phyloP scores from a whole-genome alignment of 2,113 vertebrate species.

The Oreotrochilus melanogaster region DNA sequence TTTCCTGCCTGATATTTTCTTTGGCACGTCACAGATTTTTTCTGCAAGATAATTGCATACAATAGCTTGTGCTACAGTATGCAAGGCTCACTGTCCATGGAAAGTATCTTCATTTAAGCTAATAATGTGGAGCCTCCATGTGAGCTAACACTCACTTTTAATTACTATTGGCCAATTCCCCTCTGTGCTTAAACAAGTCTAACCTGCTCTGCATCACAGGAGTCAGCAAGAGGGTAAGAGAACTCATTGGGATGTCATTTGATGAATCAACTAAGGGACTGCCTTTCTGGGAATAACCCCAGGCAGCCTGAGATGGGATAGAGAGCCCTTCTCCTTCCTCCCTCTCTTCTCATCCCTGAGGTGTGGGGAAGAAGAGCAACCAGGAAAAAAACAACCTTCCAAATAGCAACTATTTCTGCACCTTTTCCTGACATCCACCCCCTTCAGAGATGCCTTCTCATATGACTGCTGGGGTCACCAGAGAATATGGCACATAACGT shows the following conservation, averaged over 20 bases:
- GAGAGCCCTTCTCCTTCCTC: not conserved
- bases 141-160: conserved; percentile 36
- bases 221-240: conserved; percentile 14
- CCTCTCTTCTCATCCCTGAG: not conserved
- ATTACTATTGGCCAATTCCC: not conserved
- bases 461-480: not conserved
- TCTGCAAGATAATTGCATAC: not conserved
- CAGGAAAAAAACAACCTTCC: not conserved
- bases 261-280: not conserved
- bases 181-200: not conserved
- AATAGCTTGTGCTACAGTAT: not conserved
- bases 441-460: not conserved
- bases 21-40: not conserved
- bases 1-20: conserved; percentile 1
- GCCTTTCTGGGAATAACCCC: not conserved
- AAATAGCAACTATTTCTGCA: not conserved
- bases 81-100: not conserved
- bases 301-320: not conserved
- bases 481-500: not conserved
- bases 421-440: not conserved
- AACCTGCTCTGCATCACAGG: not conserved
- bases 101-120: conserved; percentile 50
- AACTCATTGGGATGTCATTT: not conserved
- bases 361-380: rapidly evolving
- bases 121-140: not conserved